A percentile compares a stretch with the other conserved stretches of the same genome.
Conservation (phyloP, 2,888 invertebrate species). For the Eupithecia abbreviata region DNA sequence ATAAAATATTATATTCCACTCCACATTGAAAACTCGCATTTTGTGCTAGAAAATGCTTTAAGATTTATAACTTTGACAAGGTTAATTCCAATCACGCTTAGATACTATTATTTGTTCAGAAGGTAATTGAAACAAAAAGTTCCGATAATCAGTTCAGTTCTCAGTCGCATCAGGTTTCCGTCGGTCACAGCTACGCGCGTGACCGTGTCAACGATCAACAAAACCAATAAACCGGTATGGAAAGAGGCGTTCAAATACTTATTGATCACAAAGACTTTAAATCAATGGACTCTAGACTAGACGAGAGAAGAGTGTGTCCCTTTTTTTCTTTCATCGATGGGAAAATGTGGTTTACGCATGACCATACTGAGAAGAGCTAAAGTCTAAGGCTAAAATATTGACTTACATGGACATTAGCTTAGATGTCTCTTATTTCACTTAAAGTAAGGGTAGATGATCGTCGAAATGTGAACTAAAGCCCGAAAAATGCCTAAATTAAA, state of each 20-base stretch:
- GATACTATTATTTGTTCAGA: background rate
- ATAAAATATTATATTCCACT: background rate
- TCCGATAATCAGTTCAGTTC: constrained; percentile 14
- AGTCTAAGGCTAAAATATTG: too few species aligned
- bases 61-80: background rate
- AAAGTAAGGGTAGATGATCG: background rate
- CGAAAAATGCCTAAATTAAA: background rate
- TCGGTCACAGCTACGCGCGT: constrained; percentile 48
- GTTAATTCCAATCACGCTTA: background rate
- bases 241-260: background rate
- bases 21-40: background rate
- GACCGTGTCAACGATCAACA: constrained; percentile 50
- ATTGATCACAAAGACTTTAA: background rate
- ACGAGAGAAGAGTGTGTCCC: background rate
- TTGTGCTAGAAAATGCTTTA: background rate
- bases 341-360: background rate
- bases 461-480: background rate
- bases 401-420: background rate
- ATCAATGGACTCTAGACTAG: background rate
- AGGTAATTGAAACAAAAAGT: constrained; percentile 12
- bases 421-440: background rate
- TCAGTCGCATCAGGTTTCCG: constrained; percentile 41
- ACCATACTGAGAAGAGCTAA: background rate
- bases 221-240: constrained; percentile 6
- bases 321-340: background rate